Evolutionary conservation across 1,140 invertebrate species (phyloP).

Genomic region (Trypoxylus dichotomus): DNA sequence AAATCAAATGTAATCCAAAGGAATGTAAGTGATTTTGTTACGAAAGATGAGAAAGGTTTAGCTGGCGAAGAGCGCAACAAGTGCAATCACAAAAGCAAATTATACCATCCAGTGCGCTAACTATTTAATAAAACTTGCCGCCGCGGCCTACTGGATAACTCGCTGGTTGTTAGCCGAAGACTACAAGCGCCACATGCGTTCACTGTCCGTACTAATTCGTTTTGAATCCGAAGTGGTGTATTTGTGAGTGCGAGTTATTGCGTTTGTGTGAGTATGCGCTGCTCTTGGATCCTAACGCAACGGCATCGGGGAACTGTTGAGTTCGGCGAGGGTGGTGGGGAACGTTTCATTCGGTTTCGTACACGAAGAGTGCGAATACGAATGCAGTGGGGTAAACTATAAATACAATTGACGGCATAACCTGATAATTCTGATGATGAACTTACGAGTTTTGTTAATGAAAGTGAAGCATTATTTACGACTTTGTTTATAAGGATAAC

Average conservation of each 20-base stretch:
- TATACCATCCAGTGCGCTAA: neutral
- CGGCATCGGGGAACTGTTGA: neutral
- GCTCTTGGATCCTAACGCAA: neutral
- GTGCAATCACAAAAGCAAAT: constrained; percentile 14
- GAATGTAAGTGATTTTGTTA: neutral
- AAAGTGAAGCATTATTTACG: constrained; percentile 4
- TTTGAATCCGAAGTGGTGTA: neutral
- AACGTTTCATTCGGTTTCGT: neutral
- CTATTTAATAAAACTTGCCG: constrained; percentile 17
- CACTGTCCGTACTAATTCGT: constrained; percentile 7
- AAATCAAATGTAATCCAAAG: neutral
- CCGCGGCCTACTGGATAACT: neutral
- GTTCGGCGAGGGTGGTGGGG: neutral
- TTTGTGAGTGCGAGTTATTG: neutral
- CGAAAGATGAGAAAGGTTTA: neutral
- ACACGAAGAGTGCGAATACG: neutral
- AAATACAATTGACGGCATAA: constrained; percentile 21
- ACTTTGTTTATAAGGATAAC: constrained; percentile 17
- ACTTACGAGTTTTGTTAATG: neutral
- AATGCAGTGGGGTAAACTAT: neutral
- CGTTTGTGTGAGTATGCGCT: neutral
- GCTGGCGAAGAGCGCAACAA: neutral
- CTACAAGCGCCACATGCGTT: constrained; percentile 11
- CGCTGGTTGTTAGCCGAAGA: neutral
- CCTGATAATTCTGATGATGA: constrained; percentile 12